Conservation (phyloP, 2,113 vertebrate genomes). For the Dipodomys merriami region DNA sequence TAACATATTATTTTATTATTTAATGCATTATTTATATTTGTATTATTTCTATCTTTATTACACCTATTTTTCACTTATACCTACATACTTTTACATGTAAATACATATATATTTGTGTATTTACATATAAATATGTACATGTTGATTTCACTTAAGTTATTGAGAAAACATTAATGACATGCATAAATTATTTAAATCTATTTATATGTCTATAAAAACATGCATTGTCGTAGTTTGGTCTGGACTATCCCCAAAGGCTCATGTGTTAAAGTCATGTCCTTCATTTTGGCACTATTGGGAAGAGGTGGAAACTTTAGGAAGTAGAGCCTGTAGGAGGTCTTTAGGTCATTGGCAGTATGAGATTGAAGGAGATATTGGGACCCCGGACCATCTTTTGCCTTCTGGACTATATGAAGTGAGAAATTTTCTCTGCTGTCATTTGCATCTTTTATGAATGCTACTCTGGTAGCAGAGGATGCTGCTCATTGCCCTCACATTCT, state of each 20-base stretch:
- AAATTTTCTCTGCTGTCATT: background rate
- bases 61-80: background rate
- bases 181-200: slow-evolving; percentile 22
- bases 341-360: too few relatives aligned
- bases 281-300: background rate
- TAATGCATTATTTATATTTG: slow-evolving; percentile 24
- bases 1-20: background rate
- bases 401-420: background rate
- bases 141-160: background rate
- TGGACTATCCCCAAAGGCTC: background rate
- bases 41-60: background rate
- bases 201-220: background rate
- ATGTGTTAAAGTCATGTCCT: background rate
- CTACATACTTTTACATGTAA: background rate
- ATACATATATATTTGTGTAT: background rate
- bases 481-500: background rate
- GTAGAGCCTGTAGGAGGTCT: background rate
- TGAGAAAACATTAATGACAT: slow-evolving; percentile 5
- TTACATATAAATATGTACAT: background rate
- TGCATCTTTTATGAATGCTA: too few relatives aligned
- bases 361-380: too few relatives aligned
- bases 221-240: background rate
- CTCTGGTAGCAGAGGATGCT: too few relatives aligned
- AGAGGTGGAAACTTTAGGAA: background rate
- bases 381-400: too few relatives aligned